Evolutionary conservation across 2,888 invertebrate genomes (phyloP), one percentile per base, ranked within the genome.

Genomic region (Nezara viridula): DNA sequence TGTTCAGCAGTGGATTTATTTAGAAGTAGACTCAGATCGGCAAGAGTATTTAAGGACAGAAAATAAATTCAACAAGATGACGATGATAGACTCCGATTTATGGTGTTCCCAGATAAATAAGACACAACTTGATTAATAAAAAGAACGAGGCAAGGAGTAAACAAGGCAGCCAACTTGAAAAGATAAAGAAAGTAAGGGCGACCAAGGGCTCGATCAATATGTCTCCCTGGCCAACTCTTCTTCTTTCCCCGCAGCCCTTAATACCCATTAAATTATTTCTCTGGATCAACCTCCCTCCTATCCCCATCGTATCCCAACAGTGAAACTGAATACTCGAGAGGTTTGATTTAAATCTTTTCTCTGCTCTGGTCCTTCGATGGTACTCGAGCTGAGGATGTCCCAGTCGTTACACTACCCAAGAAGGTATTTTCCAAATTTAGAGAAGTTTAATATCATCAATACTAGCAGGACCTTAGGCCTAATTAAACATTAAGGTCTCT

Each of bases 231-330:
- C 86, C 21, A 86, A 32, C 86, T 81, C 81, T 32, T 86, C 86
- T 50, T 37, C 49, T 16, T 40, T 12, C 40, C 77, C 40, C 7
- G 9, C 12, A 10, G 14, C n/a, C 44, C 81, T 81, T 81, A 44
- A 81, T 40, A 81, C 44, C 24, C 81, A 81, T 81, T 81, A 81
- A 81, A 81, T 81, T 81, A 81, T 81, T 81, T 81, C 81, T 81
- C 81, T 44, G n/a, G 73, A 40, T 37, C 73, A 77, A 19, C 12
- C 40, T 24, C 24, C 81, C 81, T 14, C 44, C n/a, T n/a, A 6
- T 12, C n/a, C n/a, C n/a, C n/a, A n/a, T n/a, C n/a, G n/a, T n/a
- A n/a, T n/a, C n/a, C n/a, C n/a, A n/a, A n/a, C n/a, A 44, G 24
- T n/a, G 44, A 81, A 81, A 81, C 44, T n/a, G 81, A 81, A 81